Evolutionary conservation across 2,797 vertebrate species (phyloP).

Genomic region (Falco rusticolus): DNA sequence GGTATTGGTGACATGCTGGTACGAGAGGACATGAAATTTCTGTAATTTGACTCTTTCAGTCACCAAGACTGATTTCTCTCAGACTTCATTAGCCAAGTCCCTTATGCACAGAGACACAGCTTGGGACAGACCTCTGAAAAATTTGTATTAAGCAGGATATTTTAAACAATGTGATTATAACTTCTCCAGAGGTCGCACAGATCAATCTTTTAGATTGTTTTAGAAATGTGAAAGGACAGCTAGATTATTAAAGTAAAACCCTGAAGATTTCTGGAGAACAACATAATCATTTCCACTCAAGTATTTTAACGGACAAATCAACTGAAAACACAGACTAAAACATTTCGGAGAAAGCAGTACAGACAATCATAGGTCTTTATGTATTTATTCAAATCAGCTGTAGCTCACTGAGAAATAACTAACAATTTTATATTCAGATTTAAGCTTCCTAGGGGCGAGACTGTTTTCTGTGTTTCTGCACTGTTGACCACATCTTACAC

Average conservation of each 20-base stretch:
- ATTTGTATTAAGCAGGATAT: neutral
- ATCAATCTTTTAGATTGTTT: neutral
- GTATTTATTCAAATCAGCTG: neutral
- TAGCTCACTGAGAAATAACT: conserved; percentile 8
- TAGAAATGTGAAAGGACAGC: neutral
- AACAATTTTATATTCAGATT: neutral
- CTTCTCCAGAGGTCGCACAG: neutral
- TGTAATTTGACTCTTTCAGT: neutral
- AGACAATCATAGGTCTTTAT: neutral
- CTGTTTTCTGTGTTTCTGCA: neutral
- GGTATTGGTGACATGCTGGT: neutral
- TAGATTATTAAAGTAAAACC: neutral
- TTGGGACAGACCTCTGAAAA: neutral
- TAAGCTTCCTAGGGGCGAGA: neutral
- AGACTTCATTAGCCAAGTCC: neutral
- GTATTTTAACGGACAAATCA: neutral
- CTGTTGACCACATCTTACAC: neutral
- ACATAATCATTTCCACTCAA: neutral
- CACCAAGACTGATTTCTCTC: neutral
- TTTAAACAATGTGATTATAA: neutral
- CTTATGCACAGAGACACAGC: neutral
- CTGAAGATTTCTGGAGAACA: conserved; percentile 17
- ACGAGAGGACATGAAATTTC: neutral
- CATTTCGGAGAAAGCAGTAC: neutral
- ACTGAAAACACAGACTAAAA: neutral